These are phyloP conservation scores for Drosophila nr. perissopoda DNA, from an alignment of 2,888 invertebrate genomes.

Conservation along the genomic window DNA sequence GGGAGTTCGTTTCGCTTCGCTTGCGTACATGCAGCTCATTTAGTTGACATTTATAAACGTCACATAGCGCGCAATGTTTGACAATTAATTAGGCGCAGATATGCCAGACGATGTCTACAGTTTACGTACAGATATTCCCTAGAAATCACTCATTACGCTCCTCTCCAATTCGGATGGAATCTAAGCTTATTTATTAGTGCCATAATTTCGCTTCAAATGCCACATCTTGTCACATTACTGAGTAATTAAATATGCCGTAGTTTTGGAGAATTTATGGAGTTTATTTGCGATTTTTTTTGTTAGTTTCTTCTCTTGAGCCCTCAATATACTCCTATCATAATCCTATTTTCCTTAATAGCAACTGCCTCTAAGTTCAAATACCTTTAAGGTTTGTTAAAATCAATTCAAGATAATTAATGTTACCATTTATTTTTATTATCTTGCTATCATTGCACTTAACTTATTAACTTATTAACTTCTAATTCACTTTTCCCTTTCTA, in stretches of 20 bases:
- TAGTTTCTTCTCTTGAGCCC: background rate
- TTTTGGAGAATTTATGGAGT: background rate
- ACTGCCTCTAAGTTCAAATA: too few species aligned
- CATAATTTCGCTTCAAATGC: constrained; percentile 31
- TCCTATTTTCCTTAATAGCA: background rate
- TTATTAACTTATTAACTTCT: too few species aligned
- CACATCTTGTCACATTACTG: constrained; percentile 6
- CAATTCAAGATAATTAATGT: background rate
- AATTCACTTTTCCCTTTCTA: background rate
- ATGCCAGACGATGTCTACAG: constrained; percentile 46
- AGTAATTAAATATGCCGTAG: background rate
- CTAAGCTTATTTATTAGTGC: constrained; percentile 50
- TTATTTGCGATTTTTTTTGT: background rate
- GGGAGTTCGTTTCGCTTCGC: constrained; percentile 65
- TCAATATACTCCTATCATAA: background rate
- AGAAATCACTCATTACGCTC: constrained; percentile 48
- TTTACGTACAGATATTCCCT: constrained; percentile 11
- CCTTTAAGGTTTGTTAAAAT: background rate
- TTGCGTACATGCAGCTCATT: constrained; percentile 77
- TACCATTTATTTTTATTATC: background rate
- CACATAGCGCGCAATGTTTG: constrained; percentile 80
- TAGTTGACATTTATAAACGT: constrained; percentile 81
- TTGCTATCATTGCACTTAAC: background rate
- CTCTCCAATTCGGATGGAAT: constrained; percentile 32
- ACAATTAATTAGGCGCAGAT: constrained; percentile 75